Evolutionary conservation across 2,113 vertebrate genomes (phyloP), one percentile per base, ranked within the genome.

Genomic region (Galbula dea): DNA sequence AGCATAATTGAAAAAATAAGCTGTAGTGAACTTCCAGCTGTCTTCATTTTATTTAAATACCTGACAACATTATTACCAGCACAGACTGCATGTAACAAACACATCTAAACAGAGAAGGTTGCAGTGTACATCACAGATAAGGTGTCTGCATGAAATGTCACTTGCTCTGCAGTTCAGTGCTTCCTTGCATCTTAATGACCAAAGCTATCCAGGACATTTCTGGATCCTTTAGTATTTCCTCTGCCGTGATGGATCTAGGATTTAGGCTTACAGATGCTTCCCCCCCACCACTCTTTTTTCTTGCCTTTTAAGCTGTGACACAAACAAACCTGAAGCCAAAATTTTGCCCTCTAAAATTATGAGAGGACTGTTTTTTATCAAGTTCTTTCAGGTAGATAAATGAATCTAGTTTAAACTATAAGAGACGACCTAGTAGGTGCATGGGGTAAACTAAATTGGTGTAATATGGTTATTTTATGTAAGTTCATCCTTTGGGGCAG

Each of bases 201-300:
- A 36, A 49, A 48, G 59, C 24, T 63, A 26, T 36, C 30, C 27
- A 9, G 36, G 61, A 59, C 30, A 7, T 8, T 34, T 37, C 43
- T 49, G 57, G 32, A 45, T 46, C 36, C 43, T 72, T 9, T 32
- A 20, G 23, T 14, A 11, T n/a, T 74, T 32, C n/a, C 15, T 32
- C 24, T 32, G 24, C 43, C 36, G 52, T 71, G 22, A 48, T 32
- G 20, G 17, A 66, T 18, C 15, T 22, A 37, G 39, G 27, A n/a
- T 65, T 68, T 48, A n/a, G 23, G 15, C 27, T 36, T 39, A 24
- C 6, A 34, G 13, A 29, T 76, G 46, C 15, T 3, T 12, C 7
- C 5, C 22, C 5, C 7, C 6, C 12, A 9, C 21, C 3, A 2
- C 3, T 12, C 9, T 32, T 15, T 20, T 36, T 27, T 34, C 10